Evolutionary conservation across 2,113 vertebrate genomes (phyloP).

Genomic region (Picathartes gymnocephalus): DNA sequence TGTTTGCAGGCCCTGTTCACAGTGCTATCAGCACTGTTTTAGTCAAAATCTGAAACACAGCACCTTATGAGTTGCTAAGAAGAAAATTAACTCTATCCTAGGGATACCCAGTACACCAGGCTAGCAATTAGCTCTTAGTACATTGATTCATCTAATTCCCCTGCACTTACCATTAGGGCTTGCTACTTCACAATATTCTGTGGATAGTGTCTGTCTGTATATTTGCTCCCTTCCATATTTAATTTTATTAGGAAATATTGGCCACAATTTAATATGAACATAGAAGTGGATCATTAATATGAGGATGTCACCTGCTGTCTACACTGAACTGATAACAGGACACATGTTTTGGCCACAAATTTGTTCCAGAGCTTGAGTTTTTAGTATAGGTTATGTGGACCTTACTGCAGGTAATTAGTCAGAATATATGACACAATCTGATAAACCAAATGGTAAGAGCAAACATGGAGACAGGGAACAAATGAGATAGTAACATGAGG

Average conservation of each 20-base stretch:
- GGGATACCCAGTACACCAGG: not conserved
- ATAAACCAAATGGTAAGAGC: conserved; percentile 17
- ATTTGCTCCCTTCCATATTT: not conserved
- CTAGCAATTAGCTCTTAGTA: not conserved
- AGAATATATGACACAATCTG: not conserved
- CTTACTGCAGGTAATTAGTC: not conserved
- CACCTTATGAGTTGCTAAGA: not conserved
- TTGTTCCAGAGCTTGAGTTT: not conserved
- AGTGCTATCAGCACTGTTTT: not conserved
- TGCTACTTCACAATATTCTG: not conserved
- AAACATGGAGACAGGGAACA: not conserved
- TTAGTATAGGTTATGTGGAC: not conserved
- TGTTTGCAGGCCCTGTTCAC: not conserved
- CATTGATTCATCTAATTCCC: not conserved
- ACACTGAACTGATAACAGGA: not conserved
- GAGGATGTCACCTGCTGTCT: not conserved
- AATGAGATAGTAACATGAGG: not conserved
- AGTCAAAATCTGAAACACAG: not conserved
- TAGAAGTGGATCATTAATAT: not conserved
- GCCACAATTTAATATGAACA: not conserved
- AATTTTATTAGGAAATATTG: not conserved
- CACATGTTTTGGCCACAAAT: not conserved
- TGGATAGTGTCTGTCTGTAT: not conserved
- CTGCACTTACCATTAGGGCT: not conserved
- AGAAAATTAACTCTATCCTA: not conserved